A percentile compares a stretch with the other conserved stretches of the same genome.
Conservation (phyloP, 2,797 vertebrate species). For the Coluber constrictor region DNA sequence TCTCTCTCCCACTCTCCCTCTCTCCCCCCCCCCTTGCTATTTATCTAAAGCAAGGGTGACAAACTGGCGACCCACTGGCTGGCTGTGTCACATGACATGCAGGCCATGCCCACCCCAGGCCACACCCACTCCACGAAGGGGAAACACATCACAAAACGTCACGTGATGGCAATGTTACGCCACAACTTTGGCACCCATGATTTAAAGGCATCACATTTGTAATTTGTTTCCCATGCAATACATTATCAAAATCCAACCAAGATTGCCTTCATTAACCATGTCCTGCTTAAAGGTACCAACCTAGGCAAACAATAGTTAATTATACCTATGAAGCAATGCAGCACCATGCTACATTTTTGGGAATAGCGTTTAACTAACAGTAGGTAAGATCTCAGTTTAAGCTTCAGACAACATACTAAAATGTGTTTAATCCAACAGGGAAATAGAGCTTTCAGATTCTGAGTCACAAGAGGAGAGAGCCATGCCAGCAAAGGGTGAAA, state of each 20-base stretch:
- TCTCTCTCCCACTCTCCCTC: too few species aligned
- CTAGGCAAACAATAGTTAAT: neutral
- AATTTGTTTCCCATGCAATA: neutral
- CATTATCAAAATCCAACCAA: neutral
- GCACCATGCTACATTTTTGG: neutral
- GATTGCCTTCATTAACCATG: neutral
- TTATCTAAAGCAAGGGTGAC: too few species aligned
- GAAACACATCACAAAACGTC: too few species aligned
- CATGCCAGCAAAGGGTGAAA: neutral
- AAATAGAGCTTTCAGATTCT: neutral
- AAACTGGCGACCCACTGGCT: fast-evolving
- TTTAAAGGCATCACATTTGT: neutral
- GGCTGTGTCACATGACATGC: too few species aligned
- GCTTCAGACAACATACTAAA: neutral
- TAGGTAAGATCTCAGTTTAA: neutral
- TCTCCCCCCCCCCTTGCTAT: too few species aligned
- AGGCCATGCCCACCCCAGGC: too few species aligned
- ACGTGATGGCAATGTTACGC: too few species aligned
- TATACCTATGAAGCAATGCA: neutral
- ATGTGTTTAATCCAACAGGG: neutral
- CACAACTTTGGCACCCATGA: too few species aligned
- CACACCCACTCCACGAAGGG: too few species aligned
- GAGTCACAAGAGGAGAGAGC: neutral
- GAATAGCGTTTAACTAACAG: neutral
- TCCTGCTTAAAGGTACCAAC: neutral